A percentile compares a stretch with the other conserved stretches of the same genome.
Evolutionary conservation across 53 echinoderm and acorn worm genomes (phyloP).

Genomic region (Holothuria scabra): DNA sequence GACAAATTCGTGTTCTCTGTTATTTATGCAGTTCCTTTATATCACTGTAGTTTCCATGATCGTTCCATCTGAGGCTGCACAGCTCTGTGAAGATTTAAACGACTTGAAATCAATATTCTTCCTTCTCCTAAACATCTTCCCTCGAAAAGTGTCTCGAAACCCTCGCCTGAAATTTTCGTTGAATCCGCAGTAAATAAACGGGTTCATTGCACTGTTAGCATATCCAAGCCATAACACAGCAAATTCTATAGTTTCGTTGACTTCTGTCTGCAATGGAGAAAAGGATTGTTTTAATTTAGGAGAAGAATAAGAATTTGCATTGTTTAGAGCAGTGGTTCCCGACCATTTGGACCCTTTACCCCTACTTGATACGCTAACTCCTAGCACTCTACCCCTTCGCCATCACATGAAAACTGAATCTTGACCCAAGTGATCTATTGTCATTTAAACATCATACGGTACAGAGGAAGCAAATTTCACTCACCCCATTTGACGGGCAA

Average conservation of each 20-base stretch:
- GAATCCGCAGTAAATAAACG: slow-evolving; percentile 99
- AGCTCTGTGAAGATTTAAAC: slow-evolving; percentile 21
- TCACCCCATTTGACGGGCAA: no score
- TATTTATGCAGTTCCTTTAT: not conserved
- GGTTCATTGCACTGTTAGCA: slow-evolving; percentile 96
- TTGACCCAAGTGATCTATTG: no score
- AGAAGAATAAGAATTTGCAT: no score
- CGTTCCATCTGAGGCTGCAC: slow-evolving; percentile 32
- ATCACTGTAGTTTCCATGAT: slow-evolving; percentile 38
- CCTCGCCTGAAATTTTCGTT: slow-evolving; percentile 97
- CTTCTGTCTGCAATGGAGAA: not conserved
- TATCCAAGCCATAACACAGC: slow-evolving; percentile 81
- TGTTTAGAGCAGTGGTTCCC: no score
- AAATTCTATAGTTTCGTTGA: slow-evolving; percentile 8
- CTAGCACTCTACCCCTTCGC: no score
- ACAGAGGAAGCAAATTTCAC: no score
- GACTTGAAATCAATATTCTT: slow-evolving; percentile 29
- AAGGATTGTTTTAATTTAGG: no score
- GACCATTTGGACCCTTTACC: no score
- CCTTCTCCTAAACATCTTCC: slow-evolving; percentile 56
- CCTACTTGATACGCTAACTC: no score
- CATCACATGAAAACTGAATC: no score
- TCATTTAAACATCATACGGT: no score
- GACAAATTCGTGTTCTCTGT: no score
- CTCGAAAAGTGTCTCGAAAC: slow-evolving; percentile 81